phyloP scores from a whole-genome alignment of 1,140 invertebrate genomes.

The Lepeophtheirus salmonis region DNA sequence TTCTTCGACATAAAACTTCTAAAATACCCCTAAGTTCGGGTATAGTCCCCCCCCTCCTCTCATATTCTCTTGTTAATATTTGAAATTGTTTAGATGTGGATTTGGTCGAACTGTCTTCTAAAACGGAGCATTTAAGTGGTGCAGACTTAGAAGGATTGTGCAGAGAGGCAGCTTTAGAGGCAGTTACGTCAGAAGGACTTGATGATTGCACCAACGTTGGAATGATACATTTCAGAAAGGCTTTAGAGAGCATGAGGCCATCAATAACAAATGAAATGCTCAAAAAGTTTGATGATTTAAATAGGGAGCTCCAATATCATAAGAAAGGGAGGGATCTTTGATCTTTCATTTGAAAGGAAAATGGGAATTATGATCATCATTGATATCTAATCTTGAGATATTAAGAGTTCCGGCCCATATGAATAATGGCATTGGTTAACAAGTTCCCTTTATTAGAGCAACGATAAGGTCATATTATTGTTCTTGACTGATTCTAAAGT shows the following conservation, averaged over 20 bases:
- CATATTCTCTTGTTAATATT: background rate
- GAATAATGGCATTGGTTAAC: no score
- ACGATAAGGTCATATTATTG: no score
- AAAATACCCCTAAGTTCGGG: background rate
- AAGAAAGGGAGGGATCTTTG: no score
- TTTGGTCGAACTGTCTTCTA: background rate
- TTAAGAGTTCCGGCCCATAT: no score
- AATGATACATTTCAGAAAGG: background rate
- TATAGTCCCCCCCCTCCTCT: no score
- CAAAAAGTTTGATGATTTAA: background rate
- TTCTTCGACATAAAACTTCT: background rate
- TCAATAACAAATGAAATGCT: background rate
- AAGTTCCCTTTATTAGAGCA: no score
- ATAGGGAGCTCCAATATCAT: background rate
- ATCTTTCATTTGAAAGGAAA: no score
- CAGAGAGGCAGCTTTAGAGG: background rate
- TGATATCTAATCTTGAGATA: no score
- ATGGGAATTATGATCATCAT: no score
- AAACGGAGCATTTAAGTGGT: background rate
- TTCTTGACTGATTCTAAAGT: no score
- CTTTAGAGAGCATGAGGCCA: background rate
- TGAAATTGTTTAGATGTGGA: background rate
- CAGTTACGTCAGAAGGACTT: background rate
- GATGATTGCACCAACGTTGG: background rate
- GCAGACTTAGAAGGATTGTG: constrained; percentile 1